Evolutionary conservation across 2,113 vertebrate species (phyloP), one percentile per base, ranked within the genome.

Genomic region (Gnathonemus longibarbis): DNA sequence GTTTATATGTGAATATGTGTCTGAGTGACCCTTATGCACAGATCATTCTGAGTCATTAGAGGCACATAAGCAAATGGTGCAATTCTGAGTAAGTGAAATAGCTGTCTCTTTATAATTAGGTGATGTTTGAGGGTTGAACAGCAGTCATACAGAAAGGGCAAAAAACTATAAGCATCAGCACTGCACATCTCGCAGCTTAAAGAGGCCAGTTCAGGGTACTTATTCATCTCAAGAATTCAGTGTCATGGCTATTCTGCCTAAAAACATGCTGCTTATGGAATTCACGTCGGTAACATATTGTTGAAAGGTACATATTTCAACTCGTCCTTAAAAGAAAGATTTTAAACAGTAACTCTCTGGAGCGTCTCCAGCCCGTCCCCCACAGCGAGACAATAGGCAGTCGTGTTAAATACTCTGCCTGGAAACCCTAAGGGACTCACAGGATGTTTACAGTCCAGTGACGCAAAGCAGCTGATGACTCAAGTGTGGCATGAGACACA

Each of bases 111-210:
- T 27, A 86, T 89, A 0, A 46, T 88, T 88, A 35, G 10, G 42
- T 77, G 92, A 92, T 90, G 92, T 94, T 92, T 94, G 92, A 92
- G 74, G 89, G 86, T 62, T 45, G 48, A 89, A 91, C 90, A 86
- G 39, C 86, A 84, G 84, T 85, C 89, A 49, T 89, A 70, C 77
- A 91, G 77, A 45, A 45, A 92, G 90, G 90, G 15, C 88, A 49
- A 88, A 31, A 49, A 70, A 52, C 90, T 93, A 93, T 89, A 92
- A 92, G 42, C 10, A 80, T 17, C 49, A 24, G n/a, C 15, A 45
- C 66, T 53, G 88, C 31, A n/a, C 10, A 19, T 17, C 49, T 27
- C 5, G 2, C 45, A 49, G n/a, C 17, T 17, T 27, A 24, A 17
- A 35, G 86, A 21, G 52, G 19, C 50, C 85, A 52, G 50, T n/a